Evolutionary conservation across 2,113 vertebrate genomes (phyloP), one percentile per base, ranked within the genome.

Genomic region (Turdus rufiventris): DNA sequence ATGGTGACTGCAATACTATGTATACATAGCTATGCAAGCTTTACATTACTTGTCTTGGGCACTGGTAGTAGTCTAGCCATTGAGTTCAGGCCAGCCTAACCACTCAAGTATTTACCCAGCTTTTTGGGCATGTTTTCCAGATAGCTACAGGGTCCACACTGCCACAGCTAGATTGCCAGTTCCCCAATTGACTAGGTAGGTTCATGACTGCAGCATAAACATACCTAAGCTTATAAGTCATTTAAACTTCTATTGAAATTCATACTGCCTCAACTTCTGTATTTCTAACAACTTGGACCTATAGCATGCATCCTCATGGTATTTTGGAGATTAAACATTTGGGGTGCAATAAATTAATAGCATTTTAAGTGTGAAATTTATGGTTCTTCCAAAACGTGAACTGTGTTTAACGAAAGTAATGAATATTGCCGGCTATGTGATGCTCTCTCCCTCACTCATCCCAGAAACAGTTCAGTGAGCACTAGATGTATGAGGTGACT

Each of bases 111-210:
- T 60, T 86, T 47, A 91, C 24, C 48, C 80, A 86, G 47, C 17
- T 89, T 92, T 93, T 53, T 23, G 65, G 80, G 68, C 38, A 91
- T 13, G 60, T 86, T 88, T 93, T 96, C 79, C 75, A 88, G 47
- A 56, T 34, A 10, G 36, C 62, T 81, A 23, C 1, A 1, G 62
- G 33, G 48, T 65, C 90, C 50, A 61, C 2, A 4, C 42, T 56
- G 43, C 54, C 56, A 76, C 42, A 88, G 67, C 26, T 68, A 71
- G 75, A 85, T 12, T 80, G 42, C 42, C 73, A 79, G 72, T 17
- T 88, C 17, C 68, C 12, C 28, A 83, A 34, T 1, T 33, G 42
- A 65, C 36, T 60, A 53, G 71, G 66, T 91, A 93, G 51, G 75
- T 73, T 56, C 42, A 15, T 66, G 63, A 94, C 71, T 70, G 63